These are phyloP conservation scores for Venusia cambrica DNA, from an alignment of 2,888 invertebrate genomes.

Conservation along the genomic window DNA sequence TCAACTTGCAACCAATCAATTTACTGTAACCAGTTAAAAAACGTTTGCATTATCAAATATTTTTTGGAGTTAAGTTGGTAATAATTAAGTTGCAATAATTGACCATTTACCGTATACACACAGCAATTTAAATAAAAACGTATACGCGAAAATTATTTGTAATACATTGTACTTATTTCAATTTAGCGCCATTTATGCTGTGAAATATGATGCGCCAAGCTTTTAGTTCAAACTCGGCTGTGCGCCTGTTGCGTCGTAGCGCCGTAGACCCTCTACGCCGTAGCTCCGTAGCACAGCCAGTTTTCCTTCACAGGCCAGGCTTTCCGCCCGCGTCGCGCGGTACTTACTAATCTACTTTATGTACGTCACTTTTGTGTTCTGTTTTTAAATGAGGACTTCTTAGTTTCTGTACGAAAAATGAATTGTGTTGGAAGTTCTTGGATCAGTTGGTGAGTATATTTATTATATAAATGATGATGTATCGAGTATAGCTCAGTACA, in stretches of 20 bases:
- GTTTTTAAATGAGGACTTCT: slow-evolving; percentile 40
- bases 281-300: slow-evolving; percentile 63
- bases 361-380: slow-evolving; percentile 31
- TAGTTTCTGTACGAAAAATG: slow-evolving; percentile 43
- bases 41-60: no score
- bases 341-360: slow-evolving; percentile 49
- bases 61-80: no score
- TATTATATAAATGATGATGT: slow-evolving; percentile 1
- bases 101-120: no score
- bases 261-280: slow-evolving; percentile 38
- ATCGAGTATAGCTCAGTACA: no score
- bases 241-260: slow-evolving; percentile 69
- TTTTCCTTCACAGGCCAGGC: slow-evolving; percentile 60
- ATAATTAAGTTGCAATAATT: no score
- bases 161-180: no score
- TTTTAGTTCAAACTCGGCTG: slow-evolving; percentile 11
- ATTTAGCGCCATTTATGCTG: slow-evolving; percentile 5
- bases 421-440: slow-evolving; percentile 36
- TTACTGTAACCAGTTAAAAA: no score
- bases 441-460: slow-evolving; percentile 38
- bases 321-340: slow-evolving; percentile 60
- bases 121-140: no score
- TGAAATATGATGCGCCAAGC: slow-evolving; percentile 11
- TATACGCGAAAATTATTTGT: no score
- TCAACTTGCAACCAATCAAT: no score